Conservation (phyloP, 2,888 invertebrate species). For the Embidobia sp. region DNA sequence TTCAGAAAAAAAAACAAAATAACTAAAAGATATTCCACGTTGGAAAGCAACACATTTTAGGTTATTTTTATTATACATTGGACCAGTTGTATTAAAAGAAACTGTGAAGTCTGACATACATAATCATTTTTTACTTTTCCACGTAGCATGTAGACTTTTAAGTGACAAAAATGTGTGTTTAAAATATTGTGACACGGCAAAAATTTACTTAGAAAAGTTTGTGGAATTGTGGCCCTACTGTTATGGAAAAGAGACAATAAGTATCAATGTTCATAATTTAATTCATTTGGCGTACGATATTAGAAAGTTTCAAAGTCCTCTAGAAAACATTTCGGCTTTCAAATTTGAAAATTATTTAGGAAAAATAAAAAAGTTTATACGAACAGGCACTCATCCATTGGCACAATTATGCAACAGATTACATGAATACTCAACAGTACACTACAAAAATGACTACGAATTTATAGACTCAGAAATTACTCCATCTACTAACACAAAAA, state of each 20-base stretch:
- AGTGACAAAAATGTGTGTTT: slow-evolving; percentile 5
- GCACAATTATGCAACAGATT: slow-evolving; percentile 1
- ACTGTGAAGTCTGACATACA: slow-evolving; percentile 10
- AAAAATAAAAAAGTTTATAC: slow-evolving; percentile 14
- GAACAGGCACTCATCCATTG: slow-evolving; percentile 21
- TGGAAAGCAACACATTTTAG: slow-evolving; percentile 29
- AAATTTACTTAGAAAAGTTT: slow-evolving; percentile 21
- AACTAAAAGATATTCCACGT: no score
- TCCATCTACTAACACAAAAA: no score
- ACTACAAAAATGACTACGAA: neutral
- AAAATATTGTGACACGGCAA: slow-evolving; percentile 11
- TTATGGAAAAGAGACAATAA: slow-evolving; percentile 20
- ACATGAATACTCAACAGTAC: no score
- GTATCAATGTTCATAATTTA: slow-evolving; percentile 28
- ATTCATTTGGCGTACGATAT: slow-evolving; percentile 35
- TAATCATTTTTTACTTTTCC: slow-evolving; percentile 29
- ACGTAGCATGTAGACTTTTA: slow-evolving; percentile 27
- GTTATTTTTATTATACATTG: slow-evolving; percentile 31
- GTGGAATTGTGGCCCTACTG: neutral
- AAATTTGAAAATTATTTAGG: slow-evolving; percentile 17
- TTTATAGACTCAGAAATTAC: no score
- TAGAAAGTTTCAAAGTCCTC: slow-evolving; percentile 4
- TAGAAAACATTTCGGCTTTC: slow-evolving; percentile 4
- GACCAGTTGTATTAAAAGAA: slow-evolving; percentile 30
- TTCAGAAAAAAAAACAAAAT: no score